These are phyloP conservation scores for Entomobrya multifasciata DNA, from an alignment of 2,888 invertebrate genomes.

Conservation along the genomic window DNA sequence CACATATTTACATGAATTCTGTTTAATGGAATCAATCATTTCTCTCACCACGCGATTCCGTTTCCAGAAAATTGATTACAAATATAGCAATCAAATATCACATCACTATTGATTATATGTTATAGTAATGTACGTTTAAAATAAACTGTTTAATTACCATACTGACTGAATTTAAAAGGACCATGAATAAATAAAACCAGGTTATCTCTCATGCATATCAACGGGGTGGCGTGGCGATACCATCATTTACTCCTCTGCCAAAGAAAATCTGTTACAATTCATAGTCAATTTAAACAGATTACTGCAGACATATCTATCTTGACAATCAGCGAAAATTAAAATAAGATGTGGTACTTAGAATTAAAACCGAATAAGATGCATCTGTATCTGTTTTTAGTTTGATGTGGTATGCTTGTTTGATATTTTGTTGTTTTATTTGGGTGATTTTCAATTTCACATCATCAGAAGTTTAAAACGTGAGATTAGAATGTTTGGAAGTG, in stretches of 20 bases:
- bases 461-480: conserved; percentile 17
- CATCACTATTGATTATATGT: no score
- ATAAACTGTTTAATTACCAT: no score
- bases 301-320: conserved; percentile 43
- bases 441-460: not conserved
- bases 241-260: conserved; percentile 20
- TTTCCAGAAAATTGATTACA: no score
- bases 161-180: no score
- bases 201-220: no score
- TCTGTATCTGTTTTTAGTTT: not conserved
- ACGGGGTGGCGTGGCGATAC: not conserved
- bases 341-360: no score
- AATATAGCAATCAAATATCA: no score
- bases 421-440: not conserved
- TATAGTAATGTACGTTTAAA: no score
- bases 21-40: no score
- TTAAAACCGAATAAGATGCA: not conserved
- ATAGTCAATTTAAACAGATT: conserved; percentile 45
- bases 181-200: no score
- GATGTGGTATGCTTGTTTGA: conserved; percentile 19
- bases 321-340: not conserved
- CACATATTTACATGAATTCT: no score
- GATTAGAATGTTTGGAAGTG: not conserved
- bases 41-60: no score
- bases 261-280: conserved; percentile 1